A percentile compares a stretch with the other conserved stretches of the same genome.
phyloP scores from a whole-genome alignment of 2,113 vertebrate genomes.

The Lagenorhynchus albirostris region DNA sequence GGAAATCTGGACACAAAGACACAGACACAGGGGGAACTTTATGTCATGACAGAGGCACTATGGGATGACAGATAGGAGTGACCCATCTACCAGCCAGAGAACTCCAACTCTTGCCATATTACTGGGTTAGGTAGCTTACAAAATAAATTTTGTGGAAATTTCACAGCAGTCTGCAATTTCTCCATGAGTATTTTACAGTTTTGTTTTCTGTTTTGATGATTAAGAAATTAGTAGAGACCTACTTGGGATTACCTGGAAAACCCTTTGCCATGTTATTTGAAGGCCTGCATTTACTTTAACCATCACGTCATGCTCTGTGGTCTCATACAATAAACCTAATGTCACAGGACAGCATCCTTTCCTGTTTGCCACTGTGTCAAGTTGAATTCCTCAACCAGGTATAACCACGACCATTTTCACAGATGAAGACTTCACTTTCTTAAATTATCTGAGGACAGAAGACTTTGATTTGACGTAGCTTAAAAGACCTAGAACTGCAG shows the following conservation, averaged over 20 bases:
- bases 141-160: background rate
- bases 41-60: fast-evolving
- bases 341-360: fast-evolving
- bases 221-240: background rate
- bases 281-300: fast-evolving
- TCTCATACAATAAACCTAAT: fast-evolving
- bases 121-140: too few species aligned
- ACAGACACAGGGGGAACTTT: background rate
- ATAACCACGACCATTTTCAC: fast-evolving
- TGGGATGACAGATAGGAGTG: background rate
- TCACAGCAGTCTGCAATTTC: background rate
- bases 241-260: background rate
- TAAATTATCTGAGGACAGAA: fast-evolving
- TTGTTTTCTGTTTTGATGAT: background rate
- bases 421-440: background rate
- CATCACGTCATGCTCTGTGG: background rate
- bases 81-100: fast-evolving
- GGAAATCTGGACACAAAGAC: background rate
- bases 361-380: fast-evolving
- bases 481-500: background rate
- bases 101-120: fast-evolving
- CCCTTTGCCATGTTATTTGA: background rate
- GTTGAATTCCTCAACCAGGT: background rate
- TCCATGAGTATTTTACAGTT: background rate
- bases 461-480: background rate